These are phyloP conservation scores for Ganaspis sp. DNA, from an alignment of 1,140 invertebrate species.

Conservation along the genomic window DNA sequence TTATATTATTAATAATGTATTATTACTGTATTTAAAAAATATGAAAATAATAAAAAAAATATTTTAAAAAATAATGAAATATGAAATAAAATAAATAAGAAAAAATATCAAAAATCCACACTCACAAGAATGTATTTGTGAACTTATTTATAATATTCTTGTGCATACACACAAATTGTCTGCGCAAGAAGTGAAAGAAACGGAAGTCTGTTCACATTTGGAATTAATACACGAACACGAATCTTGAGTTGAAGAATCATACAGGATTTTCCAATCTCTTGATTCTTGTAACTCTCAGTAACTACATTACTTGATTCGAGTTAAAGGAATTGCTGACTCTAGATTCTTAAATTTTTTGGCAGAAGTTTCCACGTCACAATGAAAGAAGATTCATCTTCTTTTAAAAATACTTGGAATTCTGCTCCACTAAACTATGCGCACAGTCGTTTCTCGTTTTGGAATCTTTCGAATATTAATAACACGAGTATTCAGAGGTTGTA, in stretches of 20 bases:
- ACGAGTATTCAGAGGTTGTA: constrained; percentile 46
- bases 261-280: not conserved
- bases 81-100: too few relatives aligned
- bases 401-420: not conserved
- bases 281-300: not conserved
- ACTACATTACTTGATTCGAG: constrained; percentile 3
- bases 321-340: not conserved
- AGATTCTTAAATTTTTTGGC: constrained; percentile 8
- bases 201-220: too few relatives aligned
- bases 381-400: not conserved
- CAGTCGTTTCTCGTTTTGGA: constrained; percentile 10
- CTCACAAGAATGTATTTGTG: too few relatives aligned
- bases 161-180: too few relatives aligned
- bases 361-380: not conserved
- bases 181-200: too few relatives aligned
- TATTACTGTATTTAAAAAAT: too few relatives aligned
- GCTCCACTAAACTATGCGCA: not conserved
- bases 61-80: too few relatives aligned
- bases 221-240: not conserved
- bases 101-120: too few relatives aligned
- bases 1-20: too few relatives aligned
- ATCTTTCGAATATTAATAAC: constrained; percentile 47
- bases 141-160: too few relatives aligned
- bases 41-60: too few relatives aligned
- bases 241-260: not conserved